Evolutionary conservation across 2,888 invertebrate genomes (phyloP).

Genomic region (Serripes groenlandicus): DNA sequence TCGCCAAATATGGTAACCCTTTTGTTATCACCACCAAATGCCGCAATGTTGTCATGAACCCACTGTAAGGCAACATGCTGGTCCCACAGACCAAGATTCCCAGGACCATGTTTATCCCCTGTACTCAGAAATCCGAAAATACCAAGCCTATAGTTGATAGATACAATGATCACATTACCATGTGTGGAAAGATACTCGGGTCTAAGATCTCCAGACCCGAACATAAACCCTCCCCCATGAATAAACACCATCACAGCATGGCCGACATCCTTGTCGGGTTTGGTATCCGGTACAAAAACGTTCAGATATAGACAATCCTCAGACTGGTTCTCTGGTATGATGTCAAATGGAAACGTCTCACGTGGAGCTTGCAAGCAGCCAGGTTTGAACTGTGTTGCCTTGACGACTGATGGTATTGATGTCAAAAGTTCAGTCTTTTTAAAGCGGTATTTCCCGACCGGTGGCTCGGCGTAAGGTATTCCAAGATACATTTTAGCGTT

Average conservation of each 20-base stretch:
- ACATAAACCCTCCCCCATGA: slow-evolving; percentile 18
- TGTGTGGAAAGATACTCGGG: background rate
- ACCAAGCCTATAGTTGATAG: slow-evolving; percentile 26
- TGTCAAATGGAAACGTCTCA: background rate
- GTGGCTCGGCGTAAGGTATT: slow-evolving; percentile 16
- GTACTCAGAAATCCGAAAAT: slow-evolving; percentile 26
- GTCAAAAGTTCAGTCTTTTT: background rate
- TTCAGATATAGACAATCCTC: slow-evolving; percentile 25
- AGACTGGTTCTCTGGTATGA: background rate
- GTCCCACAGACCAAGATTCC: slow-evolving; percentile 38
- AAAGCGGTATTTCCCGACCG: background rate
- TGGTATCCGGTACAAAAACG: slow-evolving; percentile 17
- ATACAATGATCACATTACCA: slow-evolving; percentile 20
- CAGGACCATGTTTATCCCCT: slow-evolving; percentile 21
- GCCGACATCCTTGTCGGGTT: background rate
- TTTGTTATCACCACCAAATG: slow-evolving; percentile 23
- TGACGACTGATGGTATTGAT: background rate
- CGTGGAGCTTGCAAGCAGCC: background rate
- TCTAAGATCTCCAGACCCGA: background rate
- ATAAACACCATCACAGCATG: slow-evolving; percentile 30
- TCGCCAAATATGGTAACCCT: slow-evolving; percentile 31
- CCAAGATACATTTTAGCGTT: background rate
- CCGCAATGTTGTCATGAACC: slow-evolving; percentile 14
- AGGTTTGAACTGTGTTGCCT: background rate
- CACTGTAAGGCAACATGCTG: slow-evolving; percentile 27